phyloP scores from a whole-genome alignment of 2,888 invertebrate genomes.

The Drosophila tripunctata region DNA sequence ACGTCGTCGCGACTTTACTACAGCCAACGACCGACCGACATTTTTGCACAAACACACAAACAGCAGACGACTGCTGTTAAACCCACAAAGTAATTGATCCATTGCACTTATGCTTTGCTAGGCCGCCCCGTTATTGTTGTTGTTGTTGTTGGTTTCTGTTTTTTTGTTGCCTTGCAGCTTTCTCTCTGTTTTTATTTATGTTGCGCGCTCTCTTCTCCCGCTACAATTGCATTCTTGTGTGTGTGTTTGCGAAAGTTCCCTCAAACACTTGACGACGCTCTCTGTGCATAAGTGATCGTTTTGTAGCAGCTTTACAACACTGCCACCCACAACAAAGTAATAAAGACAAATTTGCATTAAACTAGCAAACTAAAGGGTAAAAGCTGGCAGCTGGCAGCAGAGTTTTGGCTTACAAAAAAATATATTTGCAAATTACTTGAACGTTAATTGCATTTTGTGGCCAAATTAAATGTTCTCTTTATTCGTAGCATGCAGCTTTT shows the following conservation, averaged over 20 bases:
- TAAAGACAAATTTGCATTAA: conserved; percentile 20
- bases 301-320: conserved; percentile 10
- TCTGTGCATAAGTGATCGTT: conserved; percentile 34
- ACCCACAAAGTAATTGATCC: conserved; percentile 80
- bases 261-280: background rate
- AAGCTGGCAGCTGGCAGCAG: too few species aligned
- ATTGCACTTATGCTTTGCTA: conserved; percentile 73
- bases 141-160: background rate
- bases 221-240: conserved; percentile 48
- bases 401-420: too few species aligned
- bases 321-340: conserved; percentile 5
- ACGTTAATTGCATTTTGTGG: conserved; percentile 58
- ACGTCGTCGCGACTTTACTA: conserved; percentile 22
- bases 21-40: conserved; percentile 73
- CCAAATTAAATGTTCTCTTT: conserved; percentile 28
- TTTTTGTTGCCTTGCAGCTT: conserved; percentile 52
- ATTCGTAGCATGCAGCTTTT: background rate
- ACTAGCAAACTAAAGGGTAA: background rate
- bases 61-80: too few species aligned
- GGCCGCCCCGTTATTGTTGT: conserved; percentile 31
- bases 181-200: conserved; percentile 50
- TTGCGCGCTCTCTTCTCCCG: conserved; percentile 23
- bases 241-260: conserved; percentile 40
- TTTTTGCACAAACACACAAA: conserved; percentile 50
- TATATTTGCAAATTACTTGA: conserved; percentile 41